phyloP scores from a whole-genome alignment of 2,113 vertebrate species.

The Ammodytes dubius region DNA sequence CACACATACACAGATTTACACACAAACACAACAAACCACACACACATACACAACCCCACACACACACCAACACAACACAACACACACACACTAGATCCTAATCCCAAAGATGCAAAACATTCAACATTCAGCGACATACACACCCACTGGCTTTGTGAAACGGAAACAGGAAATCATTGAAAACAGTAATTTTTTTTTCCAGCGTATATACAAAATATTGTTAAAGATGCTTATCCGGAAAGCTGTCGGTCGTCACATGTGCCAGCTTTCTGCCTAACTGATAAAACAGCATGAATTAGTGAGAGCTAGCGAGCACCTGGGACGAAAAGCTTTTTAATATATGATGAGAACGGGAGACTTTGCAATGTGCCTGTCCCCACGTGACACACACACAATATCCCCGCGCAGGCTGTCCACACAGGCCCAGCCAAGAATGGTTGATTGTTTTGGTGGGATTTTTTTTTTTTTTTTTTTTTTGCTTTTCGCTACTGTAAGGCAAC shows the following conservation, averaged over 20 bases:
- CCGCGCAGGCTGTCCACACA: conserved; percentile 59
- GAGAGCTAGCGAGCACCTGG: conserved; percentile 71
- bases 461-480: too few species aligned
- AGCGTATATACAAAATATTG: conserved; percentile 69
- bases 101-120: conserved; percentile 45
- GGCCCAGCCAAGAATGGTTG: conserved; percentile 40
- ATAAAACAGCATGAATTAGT: conserved; percentile 76
- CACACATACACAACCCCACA: too few species aligned
- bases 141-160: conserved; percentile 26
- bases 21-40: too few species aligned
- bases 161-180: conserved; percentile 46
- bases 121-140: conserved; percentile 41
- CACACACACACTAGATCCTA: conserved; percentile 37
- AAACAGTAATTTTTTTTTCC: conserved; percentile 47
- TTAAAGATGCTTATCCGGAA: conserved; percentile 76
- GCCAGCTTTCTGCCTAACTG: conserved; percentile 52
- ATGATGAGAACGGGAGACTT: conserved; percentile 70
- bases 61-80: too few species aligned
- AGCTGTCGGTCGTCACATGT: conserved; percentile 57
- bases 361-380: conserved; percentile 52
- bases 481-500: too few species aligned
- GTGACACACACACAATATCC: conserved; percentile 62
- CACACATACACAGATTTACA: too few species aligned
- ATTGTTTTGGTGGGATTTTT: too few species aligned
- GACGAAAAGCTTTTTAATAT: conserved; percentile 77